Base-by-base conservation (phyloP, 2,797 vertebrate species). In the Sebastes umbrosus region DNA sequence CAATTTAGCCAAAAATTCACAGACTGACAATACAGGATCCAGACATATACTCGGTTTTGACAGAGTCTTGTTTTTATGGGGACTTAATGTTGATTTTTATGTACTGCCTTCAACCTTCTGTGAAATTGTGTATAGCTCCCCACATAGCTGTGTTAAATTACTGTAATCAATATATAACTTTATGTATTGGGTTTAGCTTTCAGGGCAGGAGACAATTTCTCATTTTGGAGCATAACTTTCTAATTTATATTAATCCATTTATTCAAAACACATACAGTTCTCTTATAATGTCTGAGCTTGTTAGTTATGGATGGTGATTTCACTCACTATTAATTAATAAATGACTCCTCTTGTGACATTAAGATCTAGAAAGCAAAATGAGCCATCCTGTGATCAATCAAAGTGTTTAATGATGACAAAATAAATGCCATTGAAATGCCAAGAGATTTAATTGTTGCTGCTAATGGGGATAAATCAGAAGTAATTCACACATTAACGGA, bases 381-480 rank as follows among this genome's bases (percentile, higher is more conserved):
- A 87, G 73, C 76, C 73, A 57, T 84, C 76, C 68, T 75, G 84
- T 54, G 70, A 91, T 94, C 85, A 91, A 91, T 93, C 88, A 85
- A 62, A 84, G 82, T 80, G 82, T 83, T 83, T 87, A 90, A 93
- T 83, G 81, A 85, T 70, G 84, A 87, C 82, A 90, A 87, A 88
- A 91, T 85, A 91, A 92, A 93, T 93, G 92, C 80, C 90, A 90
- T 39, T 72, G 82, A 94, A 94, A 93, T 93, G 92, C 84, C 91
- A 92, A 66, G 87, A 85, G 85, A 90, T 87, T 89, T 92, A 88
- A 93, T 90, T 88, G 82, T 81, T 88, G 87, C 85, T 62, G 66
- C 77, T 87, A 88, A 90, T 87, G 70, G 76, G 88, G 73, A 87
- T 82, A 63, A 90, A 90, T 90, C 80, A 82, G 76, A 75, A 82